Evolutionary conservation across 2,113 vertebrate species (phyloP), one percentile per base, ranked within the genome.

Genomic region (Lepus americanus): DNA sequence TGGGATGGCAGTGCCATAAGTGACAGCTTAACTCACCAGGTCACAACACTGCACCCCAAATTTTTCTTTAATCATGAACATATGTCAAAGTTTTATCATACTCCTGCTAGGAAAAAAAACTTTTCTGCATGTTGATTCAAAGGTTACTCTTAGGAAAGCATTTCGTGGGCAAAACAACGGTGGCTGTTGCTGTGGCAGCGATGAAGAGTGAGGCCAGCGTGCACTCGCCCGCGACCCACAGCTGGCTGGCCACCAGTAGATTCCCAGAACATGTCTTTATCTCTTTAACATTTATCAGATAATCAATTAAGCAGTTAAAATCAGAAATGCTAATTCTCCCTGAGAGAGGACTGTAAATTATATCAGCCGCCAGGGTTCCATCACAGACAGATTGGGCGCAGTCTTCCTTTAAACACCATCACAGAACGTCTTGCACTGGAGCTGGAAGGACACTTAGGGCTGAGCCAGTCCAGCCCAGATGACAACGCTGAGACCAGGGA

Each of bases 241-340:
- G 44, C 59, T 64, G 78, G 31, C 39, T 17, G 55, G 61, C 59
- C 53, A 16, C 0, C 4, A 69, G 44, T 25, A 4, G 63, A 66
- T 77, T 81, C 79, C 90, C 79, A 91, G 87, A 93, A 84, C 17
- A 53, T 51, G 29, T 19, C 39, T 87, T 94, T 9, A 80, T 79
- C 20, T 51, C 77, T 87, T 89, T 66, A 84, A 49, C 61, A 51
- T 64, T 49, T 51, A 76, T 36, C 82, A 39, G 19, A 33, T 72
- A 33, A 66, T 70, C 39, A 14, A 49, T 29, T 4, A 51, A 53
- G 59, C 89, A 25, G 66, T 67, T 85, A 19, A 59, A 59, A 36
- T 72, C 36, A 69, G 33, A 72, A 67, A 91, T 22, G 70, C 59
- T 83, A 44, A 53, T 66, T 86, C 89, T 87, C 72, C 80, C 33